Base-by-base conservation (phyloP, 2,797 vertebrate species). In the Artibeus lituratus region DNA sequence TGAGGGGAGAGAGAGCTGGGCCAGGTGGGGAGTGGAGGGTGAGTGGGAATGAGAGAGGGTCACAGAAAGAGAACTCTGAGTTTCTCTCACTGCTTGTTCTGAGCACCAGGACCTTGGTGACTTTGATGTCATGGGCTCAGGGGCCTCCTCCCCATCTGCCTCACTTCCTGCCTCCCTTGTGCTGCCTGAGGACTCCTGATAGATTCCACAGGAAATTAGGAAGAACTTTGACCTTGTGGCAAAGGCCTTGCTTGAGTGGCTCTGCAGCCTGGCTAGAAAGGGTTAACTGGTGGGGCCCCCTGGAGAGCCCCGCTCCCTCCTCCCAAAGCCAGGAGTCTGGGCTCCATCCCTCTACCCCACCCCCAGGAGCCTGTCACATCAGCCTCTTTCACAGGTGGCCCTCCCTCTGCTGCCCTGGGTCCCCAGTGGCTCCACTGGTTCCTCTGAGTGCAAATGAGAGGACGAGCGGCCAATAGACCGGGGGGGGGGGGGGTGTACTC, bases 151-250 rank as follows among this genome's bases (percentile, higher is more conserved):
- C 69, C n/a, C 14, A 2, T 53, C 42, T 21, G 22, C 39, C 76
- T 94, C 37, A 67, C 49, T 76, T 85, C 80, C 65, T 10, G 1
- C 22, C 47, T 74, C 42, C n/a, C 59, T 57, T 37, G 51, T 67
- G 74, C 42, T 89, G 83, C 55, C 72, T 11, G 35, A 51, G 51
- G 53, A 32, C 37, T 87, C 73, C 76, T 2, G 3, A 18, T 1
- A 59, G 76, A 53, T 39, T 18, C 55, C 39, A 16, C 0, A 4
- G 65, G 86, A 32, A n/a, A n/a, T 39, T 2, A 72, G 39, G 65
- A 70, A 59, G 78, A 53, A 80, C 95, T 87, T 22, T 85, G 95
- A 91, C 91, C 94, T 94, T 89, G 49, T 84, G 78, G 21, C 42
- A 42, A n/a, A 90, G 47, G 39, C 22, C 15, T 12, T 39, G 26